Evolutionary conservation across 2,888 invertebrate genomes (phyloP), one percentile per base, ranked within the genome.

Genomic region (Troglohyphantes excavatus): DNA sequence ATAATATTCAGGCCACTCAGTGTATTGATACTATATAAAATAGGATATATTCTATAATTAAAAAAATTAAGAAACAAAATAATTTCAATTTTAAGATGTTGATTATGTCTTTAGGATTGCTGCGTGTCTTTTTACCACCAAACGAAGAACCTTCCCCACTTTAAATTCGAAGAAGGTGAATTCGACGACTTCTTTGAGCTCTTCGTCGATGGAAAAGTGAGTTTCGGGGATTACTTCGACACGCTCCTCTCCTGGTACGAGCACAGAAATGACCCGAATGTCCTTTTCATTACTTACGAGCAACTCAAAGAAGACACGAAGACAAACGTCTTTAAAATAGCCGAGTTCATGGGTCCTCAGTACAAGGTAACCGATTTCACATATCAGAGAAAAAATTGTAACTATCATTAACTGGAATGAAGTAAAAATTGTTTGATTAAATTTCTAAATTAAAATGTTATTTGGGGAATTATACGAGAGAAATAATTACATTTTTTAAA

Each of bases 61-160:
- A n/a, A n/a, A n/a, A n/a, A n/a, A n/a, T n/a, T n/a, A n/a, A n/a
- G n/a, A n/a, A n/a, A n/a, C n/a, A n/a, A n/a, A n/a, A n/a, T n/a
- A n/a, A n/a, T n/a, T n/a, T n/a, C n/a, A n/a, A n/a, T n/a, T n/a
- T n/a, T n/a, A n/a, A n/a, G n/a, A n/a, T n/a, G n/a, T n/a, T n/a
- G n/a, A n/a, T n/a, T n/a, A 53, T 11, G 5, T 63, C 61, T 63
- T 11, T 19, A 94, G 91, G 94, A 94, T 92, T 93, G 93, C 11
- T 92, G 93, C 5, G 93, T 94, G 2, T 94, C 94, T 1, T 94
- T 93, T 84, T 94, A 92, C 91, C 93, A 94, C 90, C 94, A 93
- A 39, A 88, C 90, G 0, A 73, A 78, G 53, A 85, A 68, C 23
- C 27, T 73, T 3, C 27, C 46, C 0, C 67, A 17, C 0, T 90